Evolutionary conservation across 2,888 invertebrate species (phyloP).

Genomic region (Diploptera punctata): DNA sequence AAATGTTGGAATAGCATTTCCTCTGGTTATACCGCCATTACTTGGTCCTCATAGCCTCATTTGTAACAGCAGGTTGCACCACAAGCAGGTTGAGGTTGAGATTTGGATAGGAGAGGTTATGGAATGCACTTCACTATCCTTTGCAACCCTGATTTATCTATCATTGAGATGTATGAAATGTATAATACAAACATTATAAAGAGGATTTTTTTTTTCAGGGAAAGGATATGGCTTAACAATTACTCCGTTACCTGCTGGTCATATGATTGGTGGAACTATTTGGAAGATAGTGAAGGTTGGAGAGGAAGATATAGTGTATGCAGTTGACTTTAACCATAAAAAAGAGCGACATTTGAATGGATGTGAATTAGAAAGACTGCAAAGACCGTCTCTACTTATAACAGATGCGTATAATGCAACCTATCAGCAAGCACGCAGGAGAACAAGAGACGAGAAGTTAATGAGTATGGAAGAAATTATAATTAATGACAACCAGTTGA

Average conservation of each 20-base stretch:
- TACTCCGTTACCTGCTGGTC: constrained; percentile 95
- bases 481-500: no score
- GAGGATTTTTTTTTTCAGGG: constrained; percentile 60
- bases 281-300: constrained; percentile 99
- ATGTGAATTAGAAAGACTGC: constrained; percentile 88
- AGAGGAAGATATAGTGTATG: constrained; percentile 98
- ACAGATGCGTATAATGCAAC: constrained; percentile 96
- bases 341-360: constrained; percentile 98
- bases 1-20: no score
- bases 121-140: no score
- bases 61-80: no score
- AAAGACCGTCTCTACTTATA: constrained; percentile 91
- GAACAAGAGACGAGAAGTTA: constrained; percentile 93
- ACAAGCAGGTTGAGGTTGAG: no score
- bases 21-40: no score
- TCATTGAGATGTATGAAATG: no score
- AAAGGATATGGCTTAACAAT: constrained; percentile 96
- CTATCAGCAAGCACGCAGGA: constrained; percentile 88
- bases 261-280: constrained; percentile 98
- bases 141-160: no score
- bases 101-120: no score
- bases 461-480: no score
- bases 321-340: constrained; percentile 98
- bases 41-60: no score
- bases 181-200: no score